phyloP scores from a whole-genome alignment of 2,797 vertebrate species.

The Mycteria americana region DNA sequence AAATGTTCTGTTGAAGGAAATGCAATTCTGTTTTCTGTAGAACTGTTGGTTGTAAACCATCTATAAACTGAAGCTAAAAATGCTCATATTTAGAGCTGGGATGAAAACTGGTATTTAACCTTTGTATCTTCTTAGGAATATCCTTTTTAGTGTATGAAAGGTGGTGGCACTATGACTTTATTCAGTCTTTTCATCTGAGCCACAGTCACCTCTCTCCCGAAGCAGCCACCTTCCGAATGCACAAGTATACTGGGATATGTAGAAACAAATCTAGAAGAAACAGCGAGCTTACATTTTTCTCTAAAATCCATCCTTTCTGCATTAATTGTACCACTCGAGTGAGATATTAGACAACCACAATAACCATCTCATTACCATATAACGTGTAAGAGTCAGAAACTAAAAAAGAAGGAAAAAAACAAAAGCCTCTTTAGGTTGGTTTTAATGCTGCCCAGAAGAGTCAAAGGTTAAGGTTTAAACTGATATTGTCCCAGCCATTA shows the following conservation, averaged over 20 bases:
- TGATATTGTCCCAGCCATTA: constrained; percentile 79
- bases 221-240: constrained; percentile 57
- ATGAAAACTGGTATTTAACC: constrained; percentile 78
- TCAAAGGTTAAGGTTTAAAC: constrained; percentile 75
- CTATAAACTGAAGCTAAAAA: constrained; percentile 71
- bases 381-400: constrained; percentile 38
- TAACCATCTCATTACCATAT: constrained; percentile 47
- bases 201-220: constrained; percentile 68
- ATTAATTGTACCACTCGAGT: constrained; percentile 34
- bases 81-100: constrained; percentile 74
- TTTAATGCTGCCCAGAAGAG: constrained; percentile 71
- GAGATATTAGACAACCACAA: background rate
- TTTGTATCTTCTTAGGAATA: constrained; percentile 74
- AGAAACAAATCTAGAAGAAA: constrained; percentile 60
- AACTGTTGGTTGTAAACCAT: constrained; percentile 77
- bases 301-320: constrained; percentile 51
- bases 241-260: constrained; percentile 38
- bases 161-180: constrained; percentile 64
- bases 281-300: constrained; percentile 39
- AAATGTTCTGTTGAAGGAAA: constrained; percentile 78
- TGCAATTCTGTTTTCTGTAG: constrained; percentile 77
- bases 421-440: constrained; percentile 52
- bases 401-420: background rate
- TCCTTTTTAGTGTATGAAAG: constrained; percentile 64
- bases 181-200: constrained; percentile 68